phyloP scores from a whole-genome alignment of 1,140 invertebrate genomes.

The Bombus affinis region DNA sequence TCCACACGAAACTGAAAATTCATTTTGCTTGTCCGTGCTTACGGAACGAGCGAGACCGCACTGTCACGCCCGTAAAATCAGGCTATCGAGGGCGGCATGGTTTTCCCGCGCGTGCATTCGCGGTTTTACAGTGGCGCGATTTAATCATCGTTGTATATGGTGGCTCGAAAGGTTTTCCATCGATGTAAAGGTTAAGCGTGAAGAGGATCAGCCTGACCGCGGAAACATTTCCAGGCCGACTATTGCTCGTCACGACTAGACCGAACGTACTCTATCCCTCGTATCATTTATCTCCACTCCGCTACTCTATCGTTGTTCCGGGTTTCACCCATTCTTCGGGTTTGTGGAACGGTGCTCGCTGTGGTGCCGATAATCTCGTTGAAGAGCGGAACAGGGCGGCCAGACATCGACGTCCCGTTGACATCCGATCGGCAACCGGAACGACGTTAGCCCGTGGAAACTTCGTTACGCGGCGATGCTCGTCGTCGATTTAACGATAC shows the following conservation, averaged over 20 bases:
- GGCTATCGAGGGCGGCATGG: background rate
- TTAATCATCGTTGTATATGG: constrained; percentile 77
- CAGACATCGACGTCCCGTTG: constrained; percentile 65
- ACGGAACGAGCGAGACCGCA: constrained; percentile 3
- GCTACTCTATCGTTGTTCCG: background rate
- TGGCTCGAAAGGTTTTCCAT: constrained; percentile 65
- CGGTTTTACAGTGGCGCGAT: constrained; percentile 49
- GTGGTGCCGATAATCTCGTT: constrained; percentile 68
- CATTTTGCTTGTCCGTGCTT: constrained; percentile 7
- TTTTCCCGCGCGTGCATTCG: constrained; percentile 15
- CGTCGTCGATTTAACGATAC: constrained; percentile 47
- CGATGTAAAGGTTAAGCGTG: constrained; percentile 33
- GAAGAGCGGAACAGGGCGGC: constrained; percentile 34
- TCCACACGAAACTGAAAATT: background rate
- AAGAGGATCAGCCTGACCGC: constrained; percentile 71
- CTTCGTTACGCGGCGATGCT: constrained; percentile 62
- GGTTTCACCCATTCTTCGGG: background rate
- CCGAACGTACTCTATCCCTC: background rate
- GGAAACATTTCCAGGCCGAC: constrained; percentile 62
- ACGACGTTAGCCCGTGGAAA: constrained; percentile 63
- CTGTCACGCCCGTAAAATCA: constrained; percentile 36
- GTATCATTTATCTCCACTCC: background rate
- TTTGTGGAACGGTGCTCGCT: background rate
- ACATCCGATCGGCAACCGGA: constrained; percentile 67
- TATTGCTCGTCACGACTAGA: constrained; percentile 46